Conservation (phyloP, 2,113 vertebrate genomes). For the Dolichotis patagonum region DNA sequence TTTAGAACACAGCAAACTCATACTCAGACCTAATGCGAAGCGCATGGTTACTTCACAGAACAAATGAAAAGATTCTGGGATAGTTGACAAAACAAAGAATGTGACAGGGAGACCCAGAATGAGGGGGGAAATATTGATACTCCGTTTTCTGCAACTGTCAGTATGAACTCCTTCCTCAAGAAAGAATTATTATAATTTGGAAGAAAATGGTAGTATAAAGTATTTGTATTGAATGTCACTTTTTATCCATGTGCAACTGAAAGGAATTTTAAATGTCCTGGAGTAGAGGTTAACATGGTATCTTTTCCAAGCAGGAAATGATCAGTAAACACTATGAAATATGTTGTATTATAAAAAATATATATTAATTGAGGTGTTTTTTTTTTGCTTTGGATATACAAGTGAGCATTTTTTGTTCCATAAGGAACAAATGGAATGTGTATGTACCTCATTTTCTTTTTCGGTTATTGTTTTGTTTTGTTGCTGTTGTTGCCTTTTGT, state of each 20-base stretch:
- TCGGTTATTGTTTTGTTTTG: background rate
- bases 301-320: conserved; percentile 57
- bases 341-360: background rate
- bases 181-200: conserved; percentile 8
- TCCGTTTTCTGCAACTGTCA: background rate
- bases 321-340: background rate
- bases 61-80: background rate
- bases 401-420: background rate
- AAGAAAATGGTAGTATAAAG: background rate
- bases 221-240: background rate
- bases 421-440: background rate
- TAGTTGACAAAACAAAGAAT: conserved; percentile 11
- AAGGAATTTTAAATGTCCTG: conserved; percentile 47
- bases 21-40: background rate
- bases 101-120: background rate
- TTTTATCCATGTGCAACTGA: background rate
- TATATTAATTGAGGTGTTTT: background rate
- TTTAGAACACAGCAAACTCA: background rate
- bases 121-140: background rate
- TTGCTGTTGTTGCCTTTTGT: background rate
- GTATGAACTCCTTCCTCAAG: conserved; percentile 27
- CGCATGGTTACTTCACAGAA: conserved; percentile 12
- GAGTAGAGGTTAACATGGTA: background rate
- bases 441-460: background rate
- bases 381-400: conserved; percentile 31